Percentiles rank a stretch among this genome's conserved stretches.
Evolutionary conservation across 2,888 invertebrate species (phyloP).

Genomic region (Euproctis similis): DNA sequence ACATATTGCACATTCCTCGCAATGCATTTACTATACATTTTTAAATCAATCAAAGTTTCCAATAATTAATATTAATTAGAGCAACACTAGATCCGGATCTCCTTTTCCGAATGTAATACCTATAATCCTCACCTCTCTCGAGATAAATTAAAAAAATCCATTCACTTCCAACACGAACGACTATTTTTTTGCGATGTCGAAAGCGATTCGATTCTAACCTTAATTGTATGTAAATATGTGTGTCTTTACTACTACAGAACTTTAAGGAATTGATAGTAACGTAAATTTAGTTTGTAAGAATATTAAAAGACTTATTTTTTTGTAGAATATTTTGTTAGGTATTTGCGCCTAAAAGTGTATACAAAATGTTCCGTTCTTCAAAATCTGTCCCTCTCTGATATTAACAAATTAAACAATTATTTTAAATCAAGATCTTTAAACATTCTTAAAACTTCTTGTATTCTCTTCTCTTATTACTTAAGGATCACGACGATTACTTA

Average conservation of each 20-base stretch:
- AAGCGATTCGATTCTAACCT: constrained; percentile 8
- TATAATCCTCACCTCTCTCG: no score
- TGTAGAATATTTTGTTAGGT: constrained; percentile 20
- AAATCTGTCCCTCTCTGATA: not conserved
- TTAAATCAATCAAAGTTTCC: no score
- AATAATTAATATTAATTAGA: no score
- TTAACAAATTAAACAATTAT: no score
- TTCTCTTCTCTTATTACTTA: no score
- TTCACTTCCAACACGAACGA: constrained; percentile 11
- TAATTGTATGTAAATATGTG: constrained; percentile 31
- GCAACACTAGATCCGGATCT: no score
- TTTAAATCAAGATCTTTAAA: no score
- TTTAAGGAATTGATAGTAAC: constrained; percentile 57
- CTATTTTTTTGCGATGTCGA: constrained; percentile 13
- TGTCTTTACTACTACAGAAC: constrained; percentile 31
- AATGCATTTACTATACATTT: constrained; percentile 8
- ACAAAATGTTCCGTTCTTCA: no score
- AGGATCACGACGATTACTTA: not conserved
- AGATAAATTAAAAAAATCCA: no score
- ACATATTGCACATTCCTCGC: constrained; percentile 54
- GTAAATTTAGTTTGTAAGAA: constrained; percentile 39
- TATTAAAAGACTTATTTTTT: constrained; percentile 66
- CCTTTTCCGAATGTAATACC: constrained; percentile 16
- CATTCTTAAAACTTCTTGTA: no score
- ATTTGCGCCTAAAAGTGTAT: constrained; percentile 24